Conservation (phyloP, 1,140 invertebrate genomes). For the Nixonia krombeini region DNA sequence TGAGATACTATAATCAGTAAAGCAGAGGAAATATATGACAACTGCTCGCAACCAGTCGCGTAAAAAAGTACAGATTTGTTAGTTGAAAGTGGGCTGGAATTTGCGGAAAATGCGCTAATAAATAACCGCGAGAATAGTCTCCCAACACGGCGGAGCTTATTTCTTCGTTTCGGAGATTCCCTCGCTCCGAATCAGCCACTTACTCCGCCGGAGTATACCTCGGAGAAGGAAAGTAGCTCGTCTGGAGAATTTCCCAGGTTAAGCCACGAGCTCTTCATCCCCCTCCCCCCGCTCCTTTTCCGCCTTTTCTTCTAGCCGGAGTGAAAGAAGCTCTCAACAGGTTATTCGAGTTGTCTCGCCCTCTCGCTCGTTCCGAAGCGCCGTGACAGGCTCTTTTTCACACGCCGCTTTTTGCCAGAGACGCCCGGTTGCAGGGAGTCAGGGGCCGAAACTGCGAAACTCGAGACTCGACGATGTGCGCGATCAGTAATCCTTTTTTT, state of each 20-base stretch:
- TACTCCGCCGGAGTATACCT: conserved; percentile 45
- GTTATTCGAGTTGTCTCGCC: conserved; percentile 47
- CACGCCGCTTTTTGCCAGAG: conserved; percentile 6
- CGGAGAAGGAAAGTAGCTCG: conserved; percentile 27
- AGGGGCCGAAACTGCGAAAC: conserved; percentile 4
- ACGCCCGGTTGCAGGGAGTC: conserved; percentile 1
- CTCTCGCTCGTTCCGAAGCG: conserved; percentile 1
- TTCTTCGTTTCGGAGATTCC: conserved; percentile 31
- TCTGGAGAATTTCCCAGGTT: conserved; percentile 59
- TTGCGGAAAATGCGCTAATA: too few species aligned
- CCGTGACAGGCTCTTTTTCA: conserved; percentile 6
- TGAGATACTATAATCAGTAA: too few species aligned
- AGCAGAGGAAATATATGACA: too few species aligned
- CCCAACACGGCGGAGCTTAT: too few species aligned
- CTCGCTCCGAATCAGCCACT: conserved; percentile 43
- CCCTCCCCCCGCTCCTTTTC: conserved; percentile 23
- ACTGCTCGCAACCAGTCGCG: too few species aligned
- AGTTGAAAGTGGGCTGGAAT: too few species aligned
- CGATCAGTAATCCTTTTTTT: conserved; percentile 16
- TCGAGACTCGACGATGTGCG: conserved; percentile 1
- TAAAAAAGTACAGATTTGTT: too few species aligned
- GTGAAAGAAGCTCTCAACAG: conserved; percentile 60
- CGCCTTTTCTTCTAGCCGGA: conserved; percentile 18
- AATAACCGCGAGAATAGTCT: too few species aligned
- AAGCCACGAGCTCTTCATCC: conserved; percentile 44